phyloP scores from a whole-genome alignment of 2,113 vertebrate species.

The Seriola quinqueradiata region DNA sequence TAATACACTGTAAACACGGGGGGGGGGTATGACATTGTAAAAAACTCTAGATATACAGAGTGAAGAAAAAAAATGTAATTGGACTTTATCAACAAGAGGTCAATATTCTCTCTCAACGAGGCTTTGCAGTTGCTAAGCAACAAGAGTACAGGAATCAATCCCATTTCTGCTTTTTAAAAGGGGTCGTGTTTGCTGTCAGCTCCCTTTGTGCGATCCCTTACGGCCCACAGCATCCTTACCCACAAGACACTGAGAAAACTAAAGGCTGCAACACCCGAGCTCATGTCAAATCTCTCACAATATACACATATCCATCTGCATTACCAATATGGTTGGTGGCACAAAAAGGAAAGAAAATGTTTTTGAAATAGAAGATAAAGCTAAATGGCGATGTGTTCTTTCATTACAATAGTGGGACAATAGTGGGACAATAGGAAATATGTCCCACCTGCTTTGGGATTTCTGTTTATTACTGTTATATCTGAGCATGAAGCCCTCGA shows the following conservation, averaged over 20 bases:
- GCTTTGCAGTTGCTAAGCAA: slow-evolving; percentile 82
- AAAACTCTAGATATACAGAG: slow-evolving; percentile 61
- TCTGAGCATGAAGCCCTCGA: not conserved
- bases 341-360: not conserved
- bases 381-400: not conserved
- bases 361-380: not conserved
- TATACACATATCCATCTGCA: slow-evolving; percentile 11
- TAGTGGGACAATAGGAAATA: too few species aligned
- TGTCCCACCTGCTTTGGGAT: not conserved
- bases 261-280: slow-evolving; percentile 19
- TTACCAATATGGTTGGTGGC: not conserved
- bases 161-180: slow-evolving; percentile 75
- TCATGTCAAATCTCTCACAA: slow-evolving; percentile 1
- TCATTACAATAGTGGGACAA: not conserved
- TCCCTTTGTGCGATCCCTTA: slow-evolving; percentile 61
- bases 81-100: slow-evolving; percentile 81
- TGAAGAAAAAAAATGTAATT: slow-evolving; percentile 69
- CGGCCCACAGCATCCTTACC: slow-evolving; percentile 45
- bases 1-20: slow-evolving; percentile 33
- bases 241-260: slow-evolving; percentile 48
- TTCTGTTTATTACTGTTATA: not conserved
- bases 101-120: slow-evolving; percentile 77
- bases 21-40: slow-evolving; percentile 58
- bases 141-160: slow-evolving; percentile 77
- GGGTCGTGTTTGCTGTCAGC: slow-evolving; percentile 70